Conservation (phyloP, 1,140 invertebrate genomes). For the Mycetomoellerius zeteki region DNA sequence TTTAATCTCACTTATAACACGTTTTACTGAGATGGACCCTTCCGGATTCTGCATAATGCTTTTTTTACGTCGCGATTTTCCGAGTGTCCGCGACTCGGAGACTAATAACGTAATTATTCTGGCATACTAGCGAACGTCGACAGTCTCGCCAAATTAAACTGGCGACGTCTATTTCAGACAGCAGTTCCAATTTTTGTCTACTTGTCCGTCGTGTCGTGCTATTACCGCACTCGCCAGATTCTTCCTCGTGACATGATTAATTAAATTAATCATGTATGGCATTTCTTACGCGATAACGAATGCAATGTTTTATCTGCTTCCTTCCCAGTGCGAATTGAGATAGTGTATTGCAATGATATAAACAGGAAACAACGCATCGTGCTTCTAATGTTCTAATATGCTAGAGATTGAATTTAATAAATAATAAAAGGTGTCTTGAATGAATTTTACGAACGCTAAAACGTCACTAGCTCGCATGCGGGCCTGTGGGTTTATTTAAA, state of each 20-base stretch:
- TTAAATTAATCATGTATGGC: background rate
- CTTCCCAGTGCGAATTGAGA: background rate
- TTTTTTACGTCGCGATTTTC: constrained; percentile 42
- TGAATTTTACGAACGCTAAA: constrained; percentile 53
- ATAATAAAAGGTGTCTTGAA: constrained; percentile 1
- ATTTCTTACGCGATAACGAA: background rate
- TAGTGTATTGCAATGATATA: background rate
- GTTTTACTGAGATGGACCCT: constrained; percentile 1
- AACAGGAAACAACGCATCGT: constrained; percentile 25
- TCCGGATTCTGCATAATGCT: background rate
- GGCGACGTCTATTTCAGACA: constrained; percentile 32
- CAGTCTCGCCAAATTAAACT: constrained; percentile 54
- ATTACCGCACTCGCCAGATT: constrained; percentile 15
- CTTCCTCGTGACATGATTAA: constrained; percentile 28
- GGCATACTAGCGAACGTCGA: constrained; percentile 15
- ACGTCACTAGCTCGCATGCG: constrained; percentile 49
- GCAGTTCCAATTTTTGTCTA: constrained; percentile 48
- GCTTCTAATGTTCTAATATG: too few relatives aligned
- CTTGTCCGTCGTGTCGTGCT: constrained; percentile 9
- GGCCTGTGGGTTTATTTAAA: constrained; percentile 65
- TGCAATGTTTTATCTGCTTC: constrained; percentile 35
- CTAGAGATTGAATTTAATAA: background rate
- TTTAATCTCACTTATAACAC: constrained; percentile 20
- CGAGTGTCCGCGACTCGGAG: constrained; percentile 21
- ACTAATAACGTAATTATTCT: constrained; percentile 67